phyloP scores from a whole-genome alignment of 2,797 vertebrate genomes.

The Choloepus didactylus region DNA sequence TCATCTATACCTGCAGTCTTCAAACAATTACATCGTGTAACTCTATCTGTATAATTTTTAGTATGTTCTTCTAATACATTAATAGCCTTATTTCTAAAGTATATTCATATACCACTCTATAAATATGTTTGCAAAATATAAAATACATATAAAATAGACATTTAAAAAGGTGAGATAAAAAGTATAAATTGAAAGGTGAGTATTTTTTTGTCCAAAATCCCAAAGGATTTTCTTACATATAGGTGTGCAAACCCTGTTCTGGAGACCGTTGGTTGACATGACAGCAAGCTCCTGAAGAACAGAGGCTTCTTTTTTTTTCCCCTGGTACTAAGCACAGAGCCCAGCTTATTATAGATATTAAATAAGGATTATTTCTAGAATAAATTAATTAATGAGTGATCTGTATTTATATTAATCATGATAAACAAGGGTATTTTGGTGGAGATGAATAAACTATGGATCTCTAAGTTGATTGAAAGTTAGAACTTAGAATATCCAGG shows the following conservation, averaged over 20 bases:
- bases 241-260: not conserved
- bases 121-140: not conserved
- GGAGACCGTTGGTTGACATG: not conserved
- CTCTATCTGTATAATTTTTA: not conserved
- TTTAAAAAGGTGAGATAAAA: not conserved
- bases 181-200: not conserved
- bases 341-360: not conserved
- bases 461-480: not conserved
- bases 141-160: not conserved
- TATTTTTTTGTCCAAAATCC: not conserved
- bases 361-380: not conserved
- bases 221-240: not conserved
- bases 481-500: not conserved
- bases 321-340: not conserved
- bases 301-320: not conserved
- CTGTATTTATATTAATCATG: not conserved
- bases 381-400: not conserved
- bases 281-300: not conserved
- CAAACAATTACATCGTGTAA: not conserved
- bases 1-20: not conserved
- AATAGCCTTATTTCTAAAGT: not conserved
- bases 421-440: not conserved
- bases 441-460: not conserved
- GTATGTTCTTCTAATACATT: not conserved
- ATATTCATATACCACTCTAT: not conserved